Evolutionary conservation across 2,797 vertebrate genomes (phyloP).

Genomic region (Vespertilio murinus): DNA sequence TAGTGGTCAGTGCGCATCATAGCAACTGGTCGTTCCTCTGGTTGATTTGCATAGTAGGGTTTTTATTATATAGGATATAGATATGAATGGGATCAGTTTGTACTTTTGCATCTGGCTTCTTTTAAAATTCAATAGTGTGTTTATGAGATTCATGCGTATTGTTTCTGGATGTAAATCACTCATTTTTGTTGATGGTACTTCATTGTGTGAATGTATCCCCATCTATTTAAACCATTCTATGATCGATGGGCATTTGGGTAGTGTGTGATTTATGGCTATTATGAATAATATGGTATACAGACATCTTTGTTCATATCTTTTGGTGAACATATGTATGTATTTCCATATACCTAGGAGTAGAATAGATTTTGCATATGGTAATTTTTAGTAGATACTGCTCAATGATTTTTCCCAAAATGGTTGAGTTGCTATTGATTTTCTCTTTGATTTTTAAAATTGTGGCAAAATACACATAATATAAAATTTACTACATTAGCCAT

Average conservation of each 20-base stretch:
- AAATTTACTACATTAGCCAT: neutral
- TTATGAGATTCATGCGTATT: neutral
- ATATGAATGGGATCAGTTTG: neutral
- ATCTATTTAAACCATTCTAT: neutral
- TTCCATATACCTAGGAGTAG: neutral
- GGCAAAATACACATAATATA: neutral
- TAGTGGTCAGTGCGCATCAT: too few relatives aligned
- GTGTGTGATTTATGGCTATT: neutral
- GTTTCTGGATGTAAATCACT: neutral
- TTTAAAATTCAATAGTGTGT: neutral
- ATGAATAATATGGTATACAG: neutral
- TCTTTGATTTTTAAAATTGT: neutral
- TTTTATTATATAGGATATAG: too few relatives aligned
- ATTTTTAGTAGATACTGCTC: neutral
- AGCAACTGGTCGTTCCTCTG: too few relatives aligned
- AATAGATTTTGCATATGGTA: neutral
- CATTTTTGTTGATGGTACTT: neutral
- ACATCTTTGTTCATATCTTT: neutral
- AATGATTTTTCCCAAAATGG: neutral
- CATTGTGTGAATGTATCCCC: neutral
- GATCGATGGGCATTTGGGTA: neutral
- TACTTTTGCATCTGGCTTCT: neutral
- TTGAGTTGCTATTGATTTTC: neutral
- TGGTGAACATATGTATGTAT: neutral
- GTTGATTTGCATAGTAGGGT: too few relatives aligned